Conservation (phyloP, 2,113 vertebrate genomes). For the Sapayoa aenigma region DNA sequence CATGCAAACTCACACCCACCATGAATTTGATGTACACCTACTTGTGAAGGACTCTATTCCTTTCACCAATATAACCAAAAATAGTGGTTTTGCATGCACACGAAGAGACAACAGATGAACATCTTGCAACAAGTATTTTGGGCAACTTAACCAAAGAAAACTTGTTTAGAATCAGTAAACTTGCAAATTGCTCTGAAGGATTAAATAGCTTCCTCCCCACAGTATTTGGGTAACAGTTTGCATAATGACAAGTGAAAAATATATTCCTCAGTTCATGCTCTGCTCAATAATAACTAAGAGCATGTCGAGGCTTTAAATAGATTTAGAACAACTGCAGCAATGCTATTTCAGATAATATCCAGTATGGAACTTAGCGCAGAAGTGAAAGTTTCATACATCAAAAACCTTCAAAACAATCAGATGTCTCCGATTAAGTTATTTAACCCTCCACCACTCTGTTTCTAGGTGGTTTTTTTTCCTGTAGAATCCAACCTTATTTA, state of each 20-base stretch:
- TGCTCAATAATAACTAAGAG: not conserved
- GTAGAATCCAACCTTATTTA: not conserved
- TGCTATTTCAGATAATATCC: not conserved
- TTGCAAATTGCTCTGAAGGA: not conserved
- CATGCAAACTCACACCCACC: not conserved
- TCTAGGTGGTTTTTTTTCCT: not conserved
- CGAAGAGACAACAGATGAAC: accelerated
- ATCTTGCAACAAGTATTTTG: not conserved
- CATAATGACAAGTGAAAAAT: not conserved
- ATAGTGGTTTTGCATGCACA: not conserved
- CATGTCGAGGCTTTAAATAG: not conserved
- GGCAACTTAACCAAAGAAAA: not conserved
- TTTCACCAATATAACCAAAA: not conserved
- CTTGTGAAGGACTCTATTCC: not conserved
- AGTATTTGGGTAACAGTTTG: not conserved
- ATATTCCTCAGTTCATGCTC: not conserved
- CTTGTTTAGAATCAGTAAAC: not conserved
- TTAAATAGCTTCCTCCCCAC: not conserved
- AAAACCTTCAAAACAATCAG: not conserved
- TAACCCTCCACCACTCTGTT: not conserved
- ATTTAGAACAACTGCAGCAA: not conserved
- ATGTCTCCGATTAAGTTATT: not conserved
- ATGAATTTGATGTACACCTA: accelerated
- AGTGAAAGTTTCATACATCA: not conserved
- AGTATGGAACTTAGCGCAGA: not conserved